Evolutionary conservation across 2,113 vertebrate genomes (phyloP).

Genomic region (Sinosuthora webbiana): DNA sequence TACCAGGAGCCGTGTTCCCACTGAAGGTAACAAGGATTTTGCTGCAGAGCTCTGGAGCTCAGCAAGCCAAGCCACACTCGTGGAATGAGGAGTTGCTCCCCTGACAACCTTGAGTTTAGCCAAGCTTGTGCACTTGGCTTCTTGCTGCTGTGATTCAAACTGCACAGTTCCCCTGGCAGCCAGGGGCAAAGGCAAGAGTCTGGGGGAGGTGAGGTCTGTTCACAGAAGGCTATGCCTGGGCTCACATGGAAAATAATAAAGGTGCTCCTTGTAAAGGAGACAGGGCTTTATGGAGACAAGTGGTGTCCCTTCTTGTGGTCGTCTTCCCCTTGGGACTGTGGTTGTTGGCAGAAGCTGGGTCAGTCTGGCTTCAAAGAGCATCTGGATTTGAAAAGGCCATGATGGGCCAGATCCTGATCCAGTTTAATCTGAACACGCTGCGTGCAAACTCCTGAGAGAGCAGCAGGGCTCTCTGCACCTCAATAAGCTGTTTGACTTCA

Average conservation of each 20-base stretch:
- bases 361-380: background rate
- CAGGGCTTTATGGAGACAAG: background rate
- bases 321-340: background rate
- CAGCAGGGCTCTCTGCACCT: background rate
- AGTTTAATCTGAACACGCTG: background rate
- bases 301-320: background rate
- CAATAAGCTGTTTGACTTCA: background rate
- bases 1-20: background rate
- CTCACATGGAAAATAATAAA: background rate
- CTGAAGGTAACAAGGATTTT: background rate
- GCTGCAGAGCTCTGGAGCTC: background rate
- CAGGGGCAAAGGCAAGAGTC: background rate
- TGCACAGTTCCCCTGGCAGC: background rate
- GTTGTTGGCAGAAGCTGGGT: background rate
- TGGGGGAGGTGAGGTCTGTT: background rate
- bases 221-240: background rate
- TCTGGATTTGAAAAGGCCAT: background rate
- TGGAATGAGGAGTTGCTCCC: background rate
- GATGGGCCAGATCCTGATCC: background rate
- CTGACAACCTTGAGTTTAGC: background rate
- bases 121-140: background rate
- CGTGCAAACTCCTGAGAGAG: background rate
- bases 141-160: background rate
- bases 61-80: rapidly evolving
- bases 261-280: background rate